Percentiles rank a stretch among this genome's conserved stretches.
Evolutionary conservation across 2,888 invertebrate species (phyloP).

Genomic region (Drosophila macrothrix): DNA sequence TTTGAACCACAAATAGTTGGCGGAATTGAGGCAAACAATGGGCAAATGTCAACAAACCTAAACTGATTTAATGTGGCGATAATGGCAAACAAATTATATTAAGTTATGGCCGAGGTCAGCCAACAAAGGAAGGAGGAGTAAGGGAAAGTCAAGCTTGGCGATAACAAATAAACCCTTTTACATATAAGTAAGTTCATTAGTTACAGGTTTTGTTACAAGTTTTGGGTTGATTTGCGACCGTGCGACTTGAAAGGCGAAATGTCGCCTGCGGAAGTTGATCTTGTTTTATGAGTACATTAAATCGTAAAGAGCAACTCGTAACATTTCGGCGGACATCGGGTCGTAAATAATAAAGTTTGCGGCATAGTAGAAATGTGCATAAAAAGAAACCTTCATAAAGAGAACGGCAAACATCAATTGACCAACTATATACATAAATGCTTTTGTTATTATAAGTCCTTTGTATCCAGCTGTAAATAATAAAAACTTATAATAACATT

Average conservation of each 20-base stretch:
- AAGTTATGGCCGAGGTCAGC: slow-evolving; percentile 14
- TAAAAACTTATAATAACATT: neutral
- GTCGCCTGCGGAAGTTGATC: slow-evolving; percentile 12
- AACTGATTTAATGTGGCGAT: slow-evolving; percentile 46
- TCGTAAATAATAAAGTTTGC: slow-evolving; percentile 35
- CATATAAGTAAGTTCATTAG: slow-evolving; percentile 19
- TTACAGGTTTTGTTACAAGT: slow-evolving; percentile 20
- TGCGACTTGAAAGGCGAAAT: neutral
- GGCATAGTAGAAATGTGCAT: slow-evolving; percentile 2
- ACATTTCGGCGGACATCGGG: slow-evolving; percentile 8
- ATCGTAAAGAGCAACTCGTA: slow-evolving; percentile 37
- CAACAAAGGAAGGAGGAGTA: neutral
- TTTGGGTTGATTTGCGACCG: slow-evolving; percentile 30
- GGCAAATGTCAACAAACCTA: slow-evolving; percentile 27
- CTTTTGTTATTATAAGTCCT: neutral
- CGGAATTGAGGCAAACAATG: slow-evolving; percentile 9
- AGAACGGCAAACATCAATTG: slow-evolving; percentile 1
- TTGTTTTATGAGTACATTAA: slow-evolving; percentile 27
- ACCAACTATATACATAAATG: neutral
- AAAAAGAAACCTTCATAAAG: slow-evolving; percentile 9
- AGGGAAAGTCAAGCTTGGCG: slow-evolving; percentile 7
- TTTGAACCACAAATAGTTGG: slow-evolving; percentile 48
- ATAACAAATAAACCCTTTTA: slow-evolving; percentile 25
- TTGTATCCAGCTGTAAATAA: neutral
- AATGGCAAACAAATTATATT: slow-evolving; percentile 40